Conservation (phyloP, 2,888 invertebrate species). For the Linyphia triangularis region DNA sequence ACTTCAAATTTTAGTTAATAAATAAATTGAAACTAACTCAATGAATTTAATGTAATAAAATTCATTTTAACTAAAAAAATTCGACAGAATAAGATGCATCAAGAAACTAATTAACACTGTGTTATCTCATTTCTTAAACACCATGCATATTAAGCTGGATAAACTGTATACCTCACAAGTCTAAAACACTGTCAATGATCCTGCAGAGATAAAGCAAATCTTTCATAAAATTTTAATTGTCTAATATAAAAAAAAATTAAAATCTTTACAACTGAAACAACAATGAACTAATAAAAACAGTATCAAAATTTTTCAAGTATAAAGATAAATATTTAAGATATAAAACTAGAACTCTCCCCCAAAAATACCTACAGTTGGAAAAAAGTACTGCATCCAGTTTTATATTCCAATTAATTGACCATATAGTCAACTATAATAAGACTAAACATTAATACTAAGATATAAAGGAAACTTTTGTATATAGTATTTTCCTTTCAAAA, state of each 20-base stretch:
- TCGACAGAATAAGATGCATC: not conserved
- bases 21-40: not conserved
- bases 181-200: conserved; percentile 24
- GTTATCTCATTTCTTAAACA: conserved; percentile 13
- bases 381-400: too few relatives aligned
- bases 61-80: not conserved
- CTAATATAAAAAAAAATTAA: not conserved
- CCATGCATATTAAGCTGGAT: conserved; percentile 31
- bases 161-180: conserved; percentile 28
- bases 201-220: conserved; percentile 27
- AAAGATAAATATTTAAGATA: too few relatives aligned
- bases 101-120: not conserved
- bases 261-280: too few relatives aligned
- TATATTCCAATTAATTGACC: too few relatives aligned
- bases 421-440: too few relatives aligned
- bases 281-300: not conserved
- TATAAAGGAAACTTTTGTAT: too few relatives aligned
- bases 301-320: too few relatives aligned
- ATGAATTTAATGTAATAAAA: not conserved
- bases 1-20: not conserved
- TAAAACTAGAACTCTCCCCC: too few relatives aligned
- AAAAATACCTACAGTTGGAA: too few relatives aligned
- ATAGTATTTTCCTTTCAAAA: too few relatives aligned
- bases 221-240: not conserved
- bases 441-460: too few relatives aligned